A percentile compares a stretch with the other conserved stretches of the same genome.
phyloP scores from a whole-genome alignment of 2,797 vertebrate species.

The Falco novaeseelandiae region DNA sequence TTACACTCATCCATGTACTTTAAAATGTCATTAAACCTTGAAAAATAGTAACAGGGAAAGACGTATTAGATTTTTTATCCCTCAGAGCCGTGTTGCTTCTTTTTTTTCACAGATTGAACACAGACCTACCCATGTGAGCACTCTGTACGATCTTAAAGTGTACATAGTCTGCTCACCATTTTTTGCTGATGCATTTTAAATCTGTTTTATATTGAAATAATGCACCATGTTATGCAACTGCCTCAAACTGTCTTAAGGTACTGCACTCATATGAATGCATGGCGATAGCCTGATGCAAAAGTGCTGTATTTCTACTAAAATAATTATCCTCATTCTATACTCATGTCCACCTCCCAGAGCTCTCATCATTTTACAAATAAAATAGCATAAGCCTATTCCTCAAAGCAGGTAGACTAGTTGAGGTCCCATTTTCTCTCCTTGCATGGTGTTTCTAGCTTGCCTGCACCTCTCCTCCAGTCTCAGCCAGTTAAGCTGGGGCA shows the following conservation, averaged over 20 bases:
- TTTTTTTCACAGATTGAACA: neutral
- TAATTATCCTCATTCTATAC: neutral
- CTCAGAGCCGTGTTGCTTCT: neutral
- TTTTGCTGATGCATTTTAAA: neutral
- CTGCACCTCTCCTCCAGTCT: neutral
- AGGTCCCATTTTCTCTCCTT: neutral
- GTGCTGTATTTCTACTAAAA: neutral
- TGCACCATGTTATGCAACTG: neutral
- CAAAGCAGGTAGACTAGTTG: neutral
- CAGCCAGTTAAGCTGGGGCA: neutral
- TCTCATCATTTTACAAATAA: neutral
- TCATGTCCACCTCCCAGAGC: neutral
- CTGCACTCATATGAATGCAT: neutral
- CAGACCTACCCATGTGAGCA: neutral
- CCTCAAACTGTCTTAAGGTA: neutral
- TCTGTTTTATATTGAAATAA: neutral
- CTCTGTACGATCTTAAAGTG: neutral
- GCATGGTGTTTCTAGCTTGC: neutral
- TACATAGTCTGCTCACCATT: neutral
- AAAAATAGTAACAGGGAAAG: neutral
- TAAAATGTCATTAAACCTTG: neutral
- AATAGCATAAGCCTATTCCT: neutral
- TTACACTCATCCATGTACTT: neutral
- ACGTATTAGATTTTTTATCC: neutral
- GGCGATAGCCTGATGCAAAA: fast-evolving